Conservation (phyloP, 53 echinoderm and acorn worm genomes). For the Crossaster papposus region DNA sequence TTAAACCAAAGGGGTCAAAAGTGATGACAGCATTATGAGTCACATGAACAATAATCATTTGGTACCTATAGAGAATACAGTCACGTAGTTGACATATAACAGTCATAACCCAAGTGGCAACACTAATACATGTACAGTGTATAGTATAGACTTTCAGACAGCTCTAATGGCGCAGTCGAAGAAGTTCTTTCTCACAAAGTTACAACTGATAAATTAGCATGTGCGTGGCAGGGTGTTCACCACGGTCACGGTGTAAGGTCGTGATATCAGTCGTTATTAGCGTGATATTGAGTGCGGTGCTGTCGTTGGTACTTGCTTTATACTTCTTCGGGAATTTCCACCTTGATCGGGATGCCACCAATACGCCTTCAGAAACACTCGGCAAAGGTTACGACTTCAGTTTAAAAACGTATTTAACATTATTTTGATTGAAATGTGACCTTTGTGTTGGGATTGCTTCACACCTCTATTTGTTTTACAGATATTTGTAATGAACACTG, state of each 20-base stretch:
- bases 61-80: too few relatives aligned
- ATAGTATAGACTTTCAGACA: not conserved
- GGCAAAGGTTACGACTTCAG: not conserved
- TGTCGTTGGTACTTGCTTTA: not conserved
- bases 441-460: too few relatives aligned
- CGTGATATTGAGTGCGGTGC: not conserved
- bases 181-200: not conserved
- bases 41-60: too few relatives aligned
- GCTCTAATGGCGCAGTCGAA: not conserved
- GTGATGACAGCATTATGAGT: too few relatives aligned
- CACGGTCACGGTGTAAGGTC: not conserved
- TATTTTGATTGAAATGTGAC: too few relatives aligned
- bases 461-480: too few relatives aligned
- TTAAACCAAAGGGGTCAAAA: too few relatives aligned
- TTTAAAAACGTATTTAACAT: too few relatives aligned
- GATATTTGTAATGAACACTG: too few relatives aligned
- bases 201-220: not conserved
- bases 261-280: not conserved
- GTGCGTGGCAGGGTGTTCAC: not conserved
- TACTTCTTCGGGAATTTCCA: not conserved
- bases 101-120: not conserved
- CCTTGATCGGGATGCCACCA: not conserved
- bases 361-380: not conserved
- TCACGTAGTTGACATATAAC: too few relatives aligned
- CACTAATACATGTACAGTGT: too few relatives aligned